Base-by-base conservation (phyloP, 1,140 invertebrate species). In the Lepidostoma basale region DNA sequence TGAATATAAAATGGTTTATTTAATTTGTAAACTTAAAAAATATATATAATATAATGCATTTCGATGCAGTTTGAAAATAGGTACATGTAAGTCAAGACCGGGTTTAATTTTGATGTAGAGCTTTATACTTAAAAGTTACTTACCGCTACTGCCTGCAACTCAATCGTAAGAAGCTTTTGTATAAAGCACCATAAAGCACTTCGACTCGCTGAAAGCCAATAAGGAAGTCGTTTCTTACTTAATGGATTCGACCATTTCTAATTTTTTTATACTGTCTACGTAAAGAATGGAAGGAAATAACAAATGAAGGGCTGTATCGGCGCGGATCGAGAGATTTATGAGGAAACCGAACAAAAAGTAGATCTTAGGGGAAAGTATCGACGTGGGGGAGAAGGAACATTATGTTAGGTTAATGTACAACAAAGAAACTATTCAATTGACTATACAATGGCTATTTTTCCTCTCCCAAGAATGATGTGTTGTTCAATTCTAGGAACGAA, bases 241-340 rank as follows among this genome's bases (percentile, higher is more conserved):
- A 60, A 60, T 60, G 56, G 56, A 60, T 60, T 42, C 52, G 30
- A 33, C 52, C 52, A 33, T 56, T 56, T 20, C 52, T 39, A 56
- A 39, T 60, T 60, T 60, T n/a, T 60, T 60, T 60, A 44, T 42
- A 0, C n/a, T 42, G 36, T 60, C 36, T 20, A 42, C 10, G 58
- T 12, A 28, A 60, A 40, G 28, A 44, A 25, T 5, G 52, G 20
- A n/a, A 22, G 58, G 45, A 52, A 64, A 64, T 54, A 54, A 64
- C 10, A 52, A 64, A 36, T 52, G 52, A 56, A 36, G 36, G 62
- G 62, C 20, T 64, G 44, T 64, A 52, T 52, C 25, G 62, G 45
- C 45, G 45, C 20, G 23, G 30, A 64, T 54, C 16, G 26, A 18
- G 18, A 40, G 45, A 49, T 49, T 64, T 64, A 64, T 52, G 26